Evolutionary conservation across 2,113 vertebrate species (phyloP), one percentile per base, ranked within the genome.

Genomic region (Martes martes): DNA sequence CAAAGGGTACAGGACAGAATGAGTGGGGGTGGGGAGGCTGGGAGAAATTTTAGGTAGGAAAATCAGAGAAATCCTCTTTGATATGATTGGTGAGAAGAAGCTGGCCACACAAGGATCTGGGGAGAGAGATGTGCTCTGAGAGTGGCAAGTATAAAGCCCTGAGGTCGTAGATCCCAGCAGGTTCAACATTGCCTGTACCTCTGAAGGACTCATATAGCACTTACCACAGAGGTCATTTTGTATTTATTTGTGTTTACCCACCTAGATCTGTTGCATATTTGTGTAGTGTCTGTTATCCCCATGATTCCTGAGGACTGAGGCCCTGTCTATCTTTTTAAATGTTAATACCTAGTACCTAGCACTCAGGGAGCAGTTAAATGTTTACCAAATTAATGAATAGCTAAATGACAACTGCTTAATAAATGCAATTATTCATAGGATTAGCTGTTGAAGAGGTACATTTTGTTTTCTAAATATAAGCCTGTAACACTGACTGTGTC

Each of bases 401-500:
- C 36, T 74, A 69, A 55, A 39, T 67, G 80, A 39, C 2, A 47
- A 71, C 24, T 78, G 19, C 57, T 93, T 55, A 80, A 50, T 61
- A 31, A 88, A 86, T 57, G 39, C 36, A 33, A 47, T 73, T 39
- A 42, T 52, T 67, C 59, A 4, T 79, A 73, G 52, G 55, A 82
- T 92, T 74, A 18, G 4, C 45, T 74, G 57, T 52, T 50, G 36
- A 78, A 52, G 28, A 59, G 16, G 11, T 83, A n/a, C n/a, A 23
- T 89, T 93, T 39, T 80, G 21, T 59, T 94, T 95, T 96, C 57
- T 76, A 67, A 89, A 61, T 89, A 52, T 80, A 88, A 90, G 81
- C n/a, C n/a, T 83, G 23, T 59, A 79, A 33, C 74, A 52, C 65
- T 76, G 31, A 59, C 50, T 36, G 24, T 59, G 8, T 2, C 63